Percentiles rank a stretch among this genome's conserved stretches.
Conservation (phyloP, 1,140 invertebrate species). For the Trachelipus rathkii region DNA sequence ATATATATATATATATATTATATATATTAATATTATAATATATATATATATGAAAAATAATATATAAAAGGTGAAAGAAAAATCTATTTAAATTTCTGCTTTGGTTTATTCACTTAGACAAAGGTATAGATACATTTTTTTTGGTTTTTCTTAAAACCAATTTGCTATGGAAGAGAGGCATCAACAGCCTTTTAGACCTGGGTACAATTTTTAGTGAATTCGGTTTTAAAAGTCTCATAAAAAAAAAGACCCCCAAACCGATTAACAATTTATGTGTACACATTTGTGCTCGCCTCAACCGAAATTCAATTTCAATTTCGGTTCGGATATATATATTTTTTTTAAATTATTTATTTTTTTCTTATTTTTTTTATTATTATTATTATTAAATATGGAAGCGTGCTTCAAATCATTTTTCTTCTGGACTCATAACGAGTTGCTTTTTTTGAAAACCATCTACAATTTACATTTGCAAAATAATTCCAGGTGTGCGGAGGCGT, state of each 20-base stretch:
- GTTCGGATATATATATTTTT: not conserved
- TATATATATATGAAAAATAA: too few species aligned
- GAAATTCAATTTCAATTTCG: not conserved
- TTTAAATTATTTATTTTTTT: not conserved
- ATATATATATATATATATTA: too few species aligned
- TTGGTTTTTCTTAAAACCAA: too few species aligned
- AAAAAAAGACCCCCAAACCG: not conserved
- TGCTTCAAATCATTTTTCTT: not conserved
- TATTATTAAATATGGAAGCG: not conserved
- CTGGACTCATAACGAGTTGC: not conserved
- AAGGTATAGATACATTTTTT: constrained; percentile 44
- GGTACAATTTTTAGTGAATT: not conserved
- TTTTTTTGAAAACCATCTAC: not conserved
- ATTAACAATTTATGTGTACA: not conserved
- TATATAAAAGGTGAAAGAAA: too few species aligned
- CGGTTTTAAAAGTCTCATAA: not conserved
- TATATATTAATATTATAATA: too few species aligned
- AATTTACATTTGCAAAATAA: not conserved
- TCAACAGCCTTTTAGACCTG: constrained; percentile 6
- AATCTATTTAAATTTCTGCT: constrained; percentile 30
- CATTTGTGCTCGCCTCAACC: constrained; percentile 4
- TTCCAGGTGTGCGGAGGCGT: not conserved
- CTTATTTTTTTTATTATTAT: too few species aligned
- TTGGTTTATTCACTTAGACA: constrained; percentile 45
- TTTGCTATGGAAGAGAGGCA: constrained; percentile 41